Base-by-base conservation (phyloP, 2,797 vertebrate species). In the Syngnathus acus region DNA sequence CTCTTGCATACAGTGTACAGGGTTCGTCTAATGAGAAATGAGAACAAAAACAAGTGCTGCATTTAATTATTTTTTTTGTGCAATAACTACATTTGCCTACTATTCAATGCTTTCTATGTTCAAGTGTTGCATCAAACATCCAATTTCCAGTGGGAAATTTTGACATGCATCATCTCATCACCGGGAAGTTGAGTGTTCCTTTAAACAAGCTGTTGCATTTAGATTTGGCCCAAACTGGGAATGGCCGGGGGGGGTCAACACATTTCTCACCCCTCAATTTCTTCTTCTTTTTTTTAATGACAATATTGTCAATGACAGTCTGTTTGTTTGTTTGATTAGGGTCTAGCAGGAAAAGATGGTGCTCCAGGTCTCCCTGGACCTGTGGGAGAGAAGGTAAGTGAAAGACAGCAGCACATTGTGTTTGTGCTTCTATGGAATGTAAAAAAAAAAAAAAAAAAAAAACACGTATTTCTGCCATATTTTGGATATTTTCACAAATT, bases 321-420 rank as follows among this genome's bases (percentile, higher is more conserved):
- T 7, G 10, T 71, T 65, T 71, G 42, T 64, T 7, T 69, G 6
- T 66, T 62, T 69, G 5, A 65, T 62, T 73, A 95, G 95, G 94
- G 94, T 78, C 76, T 70, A 65, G 82, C 91, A 81, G 94, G 95
- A 70, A 73, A 19, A 72, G 85, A 91, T 63, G 95, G 94, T 59
- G n/a, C 65, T 53, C 69, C 73, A 32, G 88, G 88, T 77, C 62
- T 40, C 17, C 76, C 68, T 14, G 88, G 88, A 55, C 32, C 71
- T 60, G 58, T 17, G 0, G 88, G 89, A 70, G 7, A 59, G 13
- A 89, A 84, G 86, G 89, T 89, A 70, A 26, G 58, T 42, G 53
- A n/a, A 21, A 8, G 13, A 54, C 9, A 8, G 43, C 39, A 32
- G 5, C 32, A 32, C 11, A 37, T 64, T 1, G 23, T 26, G 23